A percentile compares a stretch with the other conserved stretches of the same genome.
Evolutionary conservation across 2,113 vertebrate species (phyloP).

Genomic region (Hippocampus abdominalis): DNA sequence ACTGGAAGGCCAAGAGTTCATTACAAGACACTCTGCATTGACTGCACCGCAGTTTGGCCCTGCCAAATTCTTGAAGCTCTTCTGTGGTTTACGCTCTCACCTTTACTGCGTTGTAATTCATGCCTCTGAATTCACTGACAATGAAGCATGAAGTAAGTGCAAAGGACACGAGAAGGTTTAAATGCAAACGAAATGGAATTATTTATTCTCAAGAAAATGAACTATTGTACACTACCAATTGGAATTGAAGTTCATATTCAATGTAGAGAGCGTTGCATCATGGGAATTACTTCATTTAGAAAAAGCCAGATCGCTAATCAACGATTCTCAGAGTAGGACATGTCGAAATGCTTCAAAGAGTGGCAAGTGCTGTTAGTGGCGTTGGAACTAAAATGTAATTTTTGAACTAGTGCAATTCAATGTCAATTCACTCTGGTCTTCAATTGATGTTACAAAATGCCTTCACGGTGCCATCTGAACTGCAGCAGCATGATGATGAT

Average conservation of each 20-base stretch:
- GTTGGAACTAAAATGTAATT: not conserved
- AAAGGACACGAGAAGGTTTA: not conserved
- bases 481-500: constrained; percentile 1
- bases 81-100: too few species aligned
- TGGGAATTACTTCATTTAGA: not conserved
- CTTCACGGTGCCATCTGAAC: not conserved
- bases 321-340: too few species aligned
- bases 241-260: not conserved
- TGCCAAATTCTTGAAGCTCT: not conserved
- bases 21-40: constrained; percentile 80
- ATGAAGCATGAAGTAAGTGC: not conserved
- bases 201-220: not conserved
- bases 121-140: not conserved
- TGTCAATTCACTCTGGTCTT: not conserved
- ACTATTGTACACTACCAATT: not conserved
- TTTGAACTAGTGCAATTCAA: not conserved
- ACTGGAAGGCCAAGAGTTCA: constrained; percentile 82
- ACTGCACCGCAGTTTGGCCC: not conserved
- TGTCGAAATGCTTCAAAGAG: not conserved
- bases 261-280: not conserved
- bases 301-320: not conserved
- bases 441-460: not conserved
- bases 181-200: not conserved
- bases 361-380: not conserved
- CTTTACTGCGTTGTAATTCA: too few species aligned